Conservation (phyloP, 2,888 invertebrate species). For the Neocrepidodera transversa region DNA sequence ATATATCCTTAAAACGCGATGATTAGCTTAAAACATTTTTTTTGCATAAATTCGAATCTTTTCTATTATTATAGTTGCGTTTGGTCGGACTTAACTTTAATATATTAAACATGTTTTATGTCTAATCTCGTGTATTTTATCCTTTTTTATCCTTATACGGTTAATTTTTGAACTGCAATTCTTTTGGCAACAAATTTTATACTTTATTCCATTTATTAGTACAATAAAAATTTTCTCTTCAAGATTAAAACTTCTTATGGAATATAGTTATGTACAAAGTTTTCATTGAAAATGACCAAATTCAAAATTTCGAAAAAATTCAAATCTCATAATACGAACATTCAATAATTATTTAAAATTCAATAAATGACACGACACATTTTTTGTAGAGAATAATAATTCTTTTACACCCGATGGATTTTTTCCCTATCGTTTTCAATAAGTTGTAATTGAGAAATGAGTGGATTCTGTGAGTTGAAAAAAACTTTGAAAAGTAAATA, state of each 20-base stretch:
- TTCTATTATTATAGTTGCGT: too few species aligned
- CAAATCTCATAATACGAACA: background rate
- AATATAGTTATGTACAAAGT: slow-evolving; percentile 11
- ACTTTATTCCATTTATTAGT: background rate
- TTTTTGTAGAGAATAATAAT: too few species aligned
- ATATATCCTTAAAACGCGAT: slow-evolving; percentile 16
- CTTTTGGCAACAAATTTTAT: background rate
- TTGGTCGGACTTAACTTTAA: too few species aligned
- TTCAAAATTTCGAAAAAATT: slow-evolving; percentile 3
- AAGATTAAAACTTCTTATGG: background rate
- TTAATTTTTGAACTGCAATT: background rate
- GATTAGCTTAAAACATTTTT: slow-evolving; percentile 6
- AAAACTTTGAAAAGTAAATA: too few species aligned
- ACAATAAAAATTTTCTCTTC: background rate
- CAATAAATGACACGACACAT: too few species aligned
- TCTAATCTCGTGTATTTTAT: background rate
- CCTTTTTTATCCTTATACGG: background rate
- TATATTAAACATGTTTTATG: slow-evolving; percentile 1
- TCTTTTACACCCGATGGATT: too few species aligned
- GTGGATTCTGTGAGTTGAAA: too few species aligned
- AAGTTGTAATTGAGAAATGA: too few species aligned
- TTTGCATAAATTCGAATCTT: too few species aligned
- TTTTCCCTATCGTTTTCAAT: too few species aligned
- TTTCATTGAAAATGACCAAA: slow-evolving; percentile 17
- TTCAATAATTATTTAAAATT: background rate